These are phyloP conservation scores for Scomberomorus guttatus DNA, from an alignment of 2,797 vertebrate species.

Conservation along the genomic window DNA sequence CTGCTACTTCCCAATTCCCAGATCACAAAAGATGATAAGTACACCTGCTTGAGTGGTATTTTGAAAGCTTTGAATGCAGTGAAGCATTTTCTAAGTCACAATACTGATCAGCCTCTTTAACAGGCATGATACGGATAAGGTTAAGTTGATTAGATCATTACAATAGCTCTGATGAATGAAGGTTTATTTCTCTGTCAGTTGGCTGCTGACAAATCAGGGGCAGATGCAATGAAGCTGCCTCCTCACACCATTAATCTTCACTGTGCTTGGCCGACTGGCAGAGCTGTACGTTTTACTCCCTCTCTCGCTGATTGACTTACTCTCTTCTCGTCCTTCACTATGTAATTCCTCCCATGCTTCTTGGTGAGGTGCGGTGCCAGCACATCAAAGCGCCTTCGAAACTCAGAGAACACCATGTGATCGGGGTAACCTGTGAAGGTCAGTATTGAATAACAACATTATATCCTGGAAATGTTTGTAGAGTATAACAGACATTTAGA, in stretches of 20 bases:
- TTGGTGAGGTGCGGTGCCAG: constrained; percentile 97
- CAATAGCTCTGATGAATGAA: constrained; percentile 79
- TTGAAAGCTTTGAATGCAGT: constrained; percentile 57
- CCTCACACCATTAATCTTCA: constrained; percentile 79
- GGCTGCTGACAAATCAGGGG: constrained; percentile 77
- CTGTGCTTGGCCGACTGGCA: constrained; percentile 55
- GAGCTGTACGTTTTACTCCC: constrained; percentile 53
- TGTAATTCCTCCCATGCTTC: constrained; percentile 97
- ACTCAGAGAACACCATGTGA: constrained; percentile 98
- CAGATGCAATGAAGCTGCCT: constrained; percentile 79
- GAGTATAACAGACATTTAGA: neutral
- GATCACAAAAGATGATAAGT: constrained; percentile 53
- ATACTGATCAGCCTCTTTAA: constrained; percentile 66
- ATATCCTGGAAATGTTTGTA: constrained; percentile 9
- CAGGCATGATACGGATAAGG: constrained; percentile 63
- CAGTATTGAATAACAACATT: constrained; percentile 11
- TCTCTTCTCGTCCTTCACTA: constrained; percentile 95
- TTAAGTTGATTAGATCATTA: constrained; percentile 83
- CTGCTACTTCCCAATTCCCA: constrained; percentile 25
- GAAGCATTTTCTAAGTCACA: constrained; percentile 54
- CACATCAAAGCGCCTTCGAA: constrained; percentile 95
- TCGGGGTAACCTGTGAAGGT: constrained; percentile 92
- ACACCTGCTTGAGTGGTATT: constrained; percentile 48
- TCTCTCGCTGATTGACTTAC: constrained; percentile 84
- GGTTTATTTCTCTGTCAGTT: constrained; percentile 78